phyloP scores from a whole-genome alignment of 2,113 vertebrate genomes.

The Gnathonemus echidnorhynchus region DNA sequence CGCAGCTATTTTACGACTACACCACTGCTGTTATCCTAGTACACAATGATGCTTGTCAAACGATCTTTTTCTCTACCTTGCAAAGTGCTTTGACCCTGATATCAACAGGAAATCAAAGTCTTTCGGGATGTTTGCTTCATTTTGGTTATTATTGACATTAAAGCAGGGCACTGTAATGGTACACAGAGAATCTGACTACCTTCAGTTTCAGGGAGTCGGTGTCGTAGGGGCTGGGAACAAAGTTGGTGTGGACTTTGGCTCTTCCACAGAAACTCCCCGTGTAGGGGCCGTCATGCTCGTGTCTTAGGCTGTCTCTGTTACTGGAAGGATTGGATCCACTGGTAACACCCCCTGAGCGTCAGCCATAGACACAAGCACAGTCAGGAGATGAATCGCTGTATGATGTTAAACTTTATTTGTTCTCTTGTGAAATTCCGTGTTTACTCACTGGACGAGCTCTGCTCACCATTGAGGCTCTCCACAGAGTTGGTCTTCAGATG shows the following conservation, averaged over 20 bases:
- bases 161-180: not conserved
- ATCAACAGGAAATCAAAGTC: not conserved
- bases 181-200: slow-evolving; percentile 48
- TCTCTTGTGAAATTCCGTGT: not conserved
- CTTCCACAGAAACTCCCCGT: slow-evolving; percentile 81
- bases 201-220: slow-evolving; percentile 93
- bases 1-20: too few relatives aligned
- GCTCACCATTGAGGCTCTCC: slow-evolving; percentile 83
- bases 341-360: slow-evolving; percentile 74
- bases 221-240: slow-evolving; percentile 92
- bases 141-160: not conserved
- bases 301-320: slow-evolving; percentile 76
- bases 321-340: slow-evolving; percentile 76
- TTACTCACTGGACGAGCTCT: slow-evolving; percentile 83
- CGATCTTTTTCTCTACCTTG: not conserved
- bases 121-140: not conserved
- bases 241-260: slow-evolving; percentile 87
- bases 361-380: slow-evolving; percentile 15
- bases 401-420: not conserved
- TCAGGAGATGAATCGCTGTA: not conserved
- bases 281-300: slow-evolving; percentile 77
- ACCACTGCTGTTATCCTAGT: not conserved
- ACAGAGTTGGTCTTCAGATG: slow-evolving; percentile 71
- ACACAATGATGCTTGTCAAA: not conserved
- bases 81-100: not conserved